phyloP scores from a whole-genome alignment of 1,140 invertebrate genomes.

The Atta cephalotes region DNA sequence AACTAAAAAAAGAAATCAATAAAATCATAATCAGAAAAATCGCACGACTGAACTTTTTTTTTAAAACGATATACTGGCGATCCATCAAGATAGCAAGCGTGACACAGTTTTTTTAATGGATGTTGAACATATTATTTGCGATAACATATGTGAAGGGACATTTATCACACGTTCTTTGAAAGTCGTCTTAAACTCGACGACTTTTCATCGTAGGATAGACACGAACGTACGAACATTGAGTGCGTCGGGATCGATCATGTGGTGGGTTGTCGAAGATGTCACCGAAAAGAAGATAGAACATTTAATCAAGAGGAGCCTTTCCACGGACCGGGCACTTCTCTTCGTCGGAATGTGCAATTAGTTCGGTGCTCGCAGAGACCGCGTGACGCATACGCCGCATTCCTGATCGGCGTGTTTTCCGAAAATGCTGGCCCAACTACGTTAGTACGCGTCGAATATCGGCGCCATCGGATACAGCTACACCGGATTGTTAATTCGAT shows the following conservation, averaged over 20 bases:
- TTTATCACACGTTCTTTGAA: slow-evolving; percentile 33
- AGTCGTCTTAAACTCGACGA: slow-evolving; percentile 21
- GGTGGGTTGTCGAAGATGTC: slow-evolving; percentile 57
- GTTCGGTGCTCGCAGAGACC: slow-evolving; percentile 21
- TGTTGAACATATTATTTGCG: slow-evolving; percentile 24
- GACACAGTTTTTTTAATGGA: neutral
- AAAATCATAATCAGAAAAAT: neutral
- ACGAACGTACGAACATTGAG: neutral
- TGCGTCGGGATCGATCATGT: slow-evolving; percentile 51
- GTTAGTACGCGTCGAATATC: slow-evolving; percentile 54
- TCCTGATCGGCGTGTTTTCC: slow-evolving; percentile 12
- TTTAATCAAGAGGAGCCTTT: slow-evolving; percentile 44
- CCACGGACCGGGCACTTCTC: slow-evolving; percentile 1
- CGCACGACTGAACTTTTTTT: neutral
- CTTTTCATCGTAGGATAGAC: slow-evolving; percentile 29
- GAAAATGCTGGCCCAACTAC: slow-evolving; percentile 42
- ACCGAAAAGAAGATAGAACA: slow-evolving; percentile 59
- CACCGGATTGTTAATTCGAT: slow-evolving; percentile 54
- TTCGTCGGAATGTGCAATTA: slow-evolving; percentile 57
- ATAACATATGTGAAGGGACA: slow-evolving; percentile 14
- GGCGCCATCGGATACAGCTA: slow-evolving; percentile 30
- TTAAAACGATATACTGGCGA: neutral
- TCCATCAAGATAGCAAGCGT: neutral
- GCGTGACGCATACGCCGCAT: slow-evolving; percentile 55
- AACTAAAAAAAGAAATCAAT: neutral